Percentiles rank a stretch among this genome's conserved stretches.
Evolutionary conservation across 2,113 vertebrate genomes (phyloP).

Genomic region (Genyomyrus donnyi): DNA sequence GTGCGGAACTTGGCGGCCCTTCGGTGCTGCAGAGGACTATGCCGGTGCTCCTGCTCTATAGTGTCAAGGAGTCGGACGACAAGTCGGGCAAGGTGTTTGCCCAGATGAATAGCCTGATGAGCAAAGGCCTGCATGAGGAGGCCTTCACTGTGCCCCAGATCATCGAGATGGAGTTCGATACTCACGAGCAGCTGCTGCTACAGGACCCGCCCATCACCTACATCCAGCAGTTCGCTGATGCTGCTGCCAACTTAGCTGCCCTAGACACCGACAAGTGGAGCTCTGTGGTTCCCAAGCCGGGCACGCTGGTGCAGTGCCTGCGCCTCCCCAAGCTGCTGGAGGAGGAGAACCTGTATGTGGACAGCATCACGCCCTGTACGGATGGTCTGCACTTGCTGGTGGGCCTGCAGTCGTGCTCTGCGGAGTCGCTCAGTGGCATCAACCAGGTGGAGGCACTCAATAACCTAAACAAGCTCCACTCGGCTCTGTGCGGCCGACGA

Average conservation of each 20-base stretch:
- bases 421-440: conserved; percentile 84
- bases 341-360: conserved; percentile 90
- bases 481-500: conserved; percentile 84
- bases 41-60: conserved; percentile 89
- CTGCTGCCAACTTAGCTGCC: conserved; percentile 74
- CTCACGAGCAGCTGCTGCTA: conserved; percentile 89
- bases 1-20: conserved; percentile 79
- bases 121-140: conserved; percentile 94
- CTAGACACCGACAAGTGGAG: conserved; percentile 92
- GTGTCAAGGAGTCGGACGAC: conserved; percentile 94
- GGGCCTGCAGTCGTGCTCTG: conserved; percentile 77
- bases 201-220: conserved; percentile 98
- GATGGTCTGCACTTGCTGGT: conserved; percentile 93
- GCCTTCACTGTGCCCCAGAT: conserved; percentile 97
- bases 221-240: conserved; percentile 96
- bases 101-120: conserved; percentile 97
- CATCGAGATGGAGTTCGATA: conserved; percentile 97
- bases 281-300: conserved; percentile 83
- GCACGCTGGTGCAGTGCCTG: conserved; percentile 90
- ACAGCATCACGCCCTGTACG: conserved; percentile 91
- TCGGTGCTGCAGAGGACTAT: conserved; percentile 80
- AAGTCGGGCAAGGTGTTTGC: conserved; percentile 95
- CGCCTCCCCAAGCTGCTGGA: conserved; percentile 90
- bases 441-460: conserved; percentile 99
- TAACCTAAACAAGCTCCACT: conserved; percentile 97